A percentile compares a stretch with the other conserved stretches of the same genome.
These are phyloP conservation scores for Agapornis canus DNA, from an alignment of 2,797 vertebrate genomes.

Conservation along the genomic window DNA sequence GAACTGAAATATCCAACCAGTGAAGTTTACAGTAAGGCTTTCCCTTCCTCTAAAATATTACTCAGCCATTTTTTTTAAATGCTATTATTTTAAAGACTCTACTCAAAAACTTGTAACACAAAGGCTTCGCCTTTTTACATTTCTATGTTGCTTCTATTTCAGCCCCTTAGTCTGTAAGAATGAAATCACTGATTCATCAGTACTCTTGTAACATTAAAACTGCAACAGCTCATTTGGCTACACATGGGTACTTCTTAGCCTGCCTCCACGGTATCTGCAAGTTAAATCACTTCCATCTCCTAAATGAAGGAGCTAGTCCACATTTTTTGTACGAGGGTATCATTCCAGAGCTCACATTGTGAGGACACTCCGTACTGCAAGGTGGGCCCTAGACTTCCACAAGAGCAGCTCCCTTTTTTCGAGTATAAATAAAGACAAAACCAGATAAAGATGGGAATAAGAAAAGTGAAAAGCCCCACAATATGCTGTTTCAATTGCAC, in stretches of 20 bases:
- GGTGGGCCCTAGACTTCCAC: not conserved
- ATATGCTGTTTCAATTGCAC: rapidly evolving
- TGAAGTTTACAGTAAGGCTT: not conserved
- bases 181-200: rapidly evolving
- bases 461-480: rapidly evolving
- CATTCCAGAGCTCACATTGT: not conserved
- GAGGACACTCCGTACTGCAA: not conserved
- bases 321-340: not conserved
- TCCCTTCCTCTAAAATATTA: not conserved
- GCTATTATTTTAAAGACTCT: not conserved
- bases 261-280: not conserved
- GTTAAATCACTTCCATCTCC: not conserved
- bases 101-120: not conserved
- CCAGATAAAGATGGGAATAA: not conserved
- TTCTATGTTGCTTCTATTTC: not conserved
- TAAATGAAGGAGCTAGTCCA: not conserved
- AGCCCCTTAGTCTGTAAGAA: not conserved
- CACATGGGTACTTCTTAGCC: not conserved
- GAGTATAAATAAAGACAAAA: not conserved
- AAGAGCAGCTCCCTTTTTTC: rapidly evolving
- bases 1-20: not conserved
- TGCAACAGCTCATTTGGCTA: not conserved
- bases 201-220: not conserved
- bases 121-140: not conserved
- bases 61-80: not conserved